Conservation (phyloP, 2,113 vertebrate species). For the Ameiurus melas region DNA sequence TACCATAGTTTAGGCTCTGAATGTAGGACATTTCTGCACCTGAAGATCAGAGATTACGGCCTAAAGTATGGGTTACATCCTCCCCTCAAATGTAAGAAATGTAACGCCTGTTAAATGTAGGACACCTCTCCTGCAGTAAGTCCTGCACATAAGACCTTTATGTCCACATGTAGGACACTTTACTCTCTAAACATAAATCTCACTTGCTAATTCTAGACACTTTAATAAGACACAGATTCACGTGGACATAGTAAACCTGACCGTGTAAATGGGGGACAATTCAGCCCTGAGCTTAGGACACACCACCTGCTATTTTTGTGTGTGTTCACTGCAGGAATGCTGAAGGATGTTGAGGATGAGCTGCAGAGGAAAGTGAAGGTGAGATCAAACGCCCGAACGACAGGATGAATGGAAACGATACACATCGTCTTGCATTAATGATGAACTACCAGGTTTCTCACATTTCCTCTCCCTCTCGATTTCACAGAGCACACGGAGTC, state of each 20-base stretch:
- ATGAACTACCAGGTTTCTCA: background rate
- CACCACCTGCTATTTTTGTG: background rate
- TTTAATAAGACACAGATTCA: background rate
- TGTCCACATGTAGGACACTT: background rate
- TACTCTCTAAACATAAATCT: background rate
- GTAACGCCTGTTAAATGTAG: background rate
- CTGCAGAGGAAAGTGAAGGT: slow-evolving; percentile 98
- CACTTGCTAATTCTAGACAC: background rate
- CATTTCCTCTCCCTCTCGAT: background rate
- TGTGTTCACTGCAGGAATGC: slow-evolving; percentile 81
- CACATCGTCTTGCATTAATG: background rate
- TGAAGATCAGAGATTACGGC: background rate
- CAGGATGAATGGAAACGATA: background rate
- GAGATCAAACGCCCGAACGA: slow-evolving; percentile 27
- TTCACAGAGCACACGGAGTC: slow-evolving; percentile 90
- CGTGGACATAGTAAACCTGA: background rate
- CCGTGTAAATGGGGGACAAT: background rate
- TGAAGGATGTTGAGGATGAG: slow-evolving; percentile 98
- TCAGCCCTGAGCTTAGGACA: background rate
- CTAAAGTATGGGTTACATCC: background rate
- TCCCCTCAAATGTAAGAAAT: background rate
- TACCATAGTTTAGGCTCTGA: background rate
- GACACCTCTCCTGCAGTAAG: background rate
- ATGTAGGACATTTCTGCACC: background rate
- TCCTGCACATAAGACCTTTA: background rate